These are phyloP conservation scores for Tolypeutes matacus DNA, from an alignment of 2,797 vertebrate species.

Conservation along the genomic window DNA sequence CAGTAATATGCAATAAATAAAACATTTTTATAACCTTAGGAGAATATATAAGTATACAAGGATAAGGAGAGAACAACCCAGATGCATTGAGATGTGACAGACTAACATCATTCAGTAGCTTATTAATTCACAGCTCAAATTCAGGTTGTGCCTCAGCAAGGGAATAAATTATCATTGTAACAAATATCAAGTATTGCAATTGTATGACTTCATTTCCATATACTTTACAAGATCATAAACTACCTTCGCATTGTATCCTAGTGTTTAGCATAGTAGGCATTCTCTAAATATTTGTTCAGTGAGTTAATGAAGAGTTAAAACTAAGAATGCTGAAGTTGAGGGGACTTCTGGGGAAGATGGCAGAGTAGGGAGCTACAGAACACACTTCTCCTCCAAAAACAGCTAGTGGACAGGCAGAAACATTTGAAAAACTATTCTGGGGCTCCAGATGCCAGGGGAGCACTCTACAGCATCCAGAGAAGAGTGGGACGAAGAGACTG, in stretches of 20 bases:
- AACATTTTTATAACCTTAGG: conserved; percentile 70
- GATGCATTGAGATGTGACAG: not conserved
- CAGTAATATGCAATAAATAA: conserved; percentile 79
- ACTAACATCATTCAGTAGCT: conserved; percentile 25
- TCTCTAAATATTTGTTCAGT: conserved; percentile 41
- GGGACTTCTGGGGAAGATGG: too few relatives aligned
- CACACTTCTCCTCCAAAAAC: too few relatives aligned
- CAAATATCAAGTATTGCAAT: not conserved
- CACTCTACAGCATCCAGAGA: too few relatives aligned
- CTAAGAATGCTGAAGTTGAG: not conserved
- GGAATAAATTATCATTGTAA: not conserved
- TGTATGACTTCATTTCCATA: not conserved
- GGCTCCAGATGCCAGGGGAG: too few relatives aligned
- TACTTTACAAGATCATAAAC: conserved; percentile 21
- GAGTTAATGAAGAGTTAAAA: conserved; percentile 46
- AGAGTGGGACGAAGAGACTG: too few relatives aligned
- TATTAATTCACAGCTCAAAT: conserved; percentile 39
- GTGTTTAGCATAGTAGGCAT: not conserved
- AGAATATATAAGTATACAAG: conserved; percentile 67
- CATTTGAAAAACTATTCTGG: too few relatives aligned
- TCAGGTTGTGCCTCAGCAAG: not conserved
- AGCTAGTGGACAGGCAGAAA: too few relatives aligned
- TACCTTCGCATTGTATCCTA: not conserved
- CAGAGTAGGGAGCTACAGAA: too few relatives aligned
- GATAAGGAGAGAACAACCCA: conserved; percentile 27